Conservation (phyloP, 2,113 vertebrate genomes). For the Dunckerocampus dactyliophorus region DNA sequence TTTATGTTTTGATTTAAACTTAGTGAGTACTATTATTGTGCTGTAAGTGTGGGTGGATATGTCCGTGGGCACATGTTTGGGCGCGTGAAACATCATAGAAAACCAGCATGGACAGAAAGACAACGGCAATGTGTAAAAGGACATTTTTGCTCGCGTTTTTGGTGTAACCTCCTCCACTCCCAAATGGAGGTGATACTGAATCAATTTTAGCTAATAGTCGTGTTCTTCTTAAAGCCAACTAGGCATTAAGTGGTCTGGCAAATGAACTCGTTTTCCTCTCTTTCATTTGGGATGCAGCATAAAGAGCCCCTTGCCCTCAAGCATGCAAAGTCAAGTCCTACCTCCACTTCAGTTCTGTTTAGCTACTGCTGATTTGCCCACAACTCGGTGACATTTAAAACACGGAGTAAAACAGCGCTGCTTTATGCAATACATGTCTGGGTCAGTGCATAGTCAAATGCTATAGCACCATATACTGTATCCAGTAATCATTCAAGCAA, state of each 20-base stretch:
- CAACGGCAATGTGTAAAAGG: slow-evolving; percentile 45
- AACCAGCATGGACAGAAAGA: slow-evolving; percentile 47
- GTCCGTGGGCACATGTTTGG: slow-evolving; percentile 27
- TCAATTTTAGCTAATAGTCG: slow-evolving; percentile 48
- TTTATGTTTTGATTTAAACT: slow-evolving; percentile 26
- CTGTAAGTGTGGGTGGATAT: slow-evolving; percentile 28
- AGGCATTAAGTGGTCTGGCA: slow-evolving; percentile 34
- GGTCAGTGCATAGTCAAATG: slow-evolving; percentile 48
- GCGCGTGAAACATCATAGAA: slow-evolving; percentile 31
- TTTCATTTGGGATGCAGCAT: slow-evolving; percentile 22
- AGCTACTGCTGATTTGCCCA: slow-evolving; percentile 37
- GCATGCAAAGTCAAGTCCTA: slow-evolving; percentile 19
- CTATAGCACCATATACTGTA: slow-evolving; percentile 9
- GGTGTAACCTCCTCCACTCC: background rate
- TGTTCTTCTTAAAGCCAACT: slow-evolving; percentile 44
- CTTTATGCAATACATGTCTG: slow-evolving; percentile 35
- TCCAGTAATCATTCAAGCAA: slow-evolving; percentile 26
- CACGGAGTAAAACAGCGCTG: slow-evolving; percentile 19
- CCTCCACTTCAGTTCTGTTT: slow-evolving; percentile 14
- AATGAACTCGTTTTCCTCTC: slow-evolving; percentile 19
- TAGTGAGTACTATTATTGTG: slow-evolving; percentile 14
- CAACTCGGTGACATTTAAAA: slow-evolving; percentile 59
- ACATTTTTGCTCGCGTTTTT: slow-evolving; percentile 11
- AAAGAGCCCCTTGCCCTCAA: slow-evolving; percentile 16
- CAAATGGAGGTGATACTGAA: slow-evolving; percentile 45